Conservation (phyloP, 1,140 invertebrate species). For the Glossosoma conforme region DNA sequence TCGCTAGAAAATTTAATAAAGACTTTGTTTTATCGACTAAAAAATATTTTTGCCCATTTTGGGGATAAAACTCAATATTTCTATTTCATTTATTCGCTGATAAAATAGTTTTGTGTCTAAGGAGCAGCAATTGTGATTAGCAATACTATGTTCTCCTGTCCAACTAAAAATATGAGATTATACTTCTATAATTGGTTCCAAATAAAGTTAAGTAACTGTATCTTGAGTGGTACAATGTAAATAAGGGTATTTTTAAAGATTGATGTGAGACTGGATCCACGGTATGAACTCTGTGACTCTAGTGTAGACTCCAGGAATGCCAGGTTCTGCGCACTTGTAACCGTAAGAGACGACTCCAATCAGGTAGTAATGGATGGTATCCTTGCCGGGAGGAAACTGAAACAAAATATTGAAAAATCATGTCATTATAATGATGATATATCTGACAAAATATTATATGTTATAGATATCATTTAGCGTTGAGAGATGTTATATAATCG, state of each 20-base stretch:
- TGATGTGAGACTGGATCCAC: conserved; percentile 49
- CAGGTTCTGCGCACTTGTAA: conserved; percentile 63
- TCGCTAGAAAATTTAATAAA: too few relatives aligned
- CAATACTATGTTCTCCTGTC: too few relatives aligned
- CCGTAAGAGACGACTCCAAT: conserved; percentile 74
- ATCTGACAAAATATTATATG: neutral
- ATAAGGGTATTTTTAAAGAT: conserved; percentile 12
- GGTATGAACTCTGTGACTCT: conserved; percentile 61
- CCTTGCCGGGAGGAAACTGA: conserved; percentile 12
- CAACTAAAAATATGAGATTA: too few relatives aligned
- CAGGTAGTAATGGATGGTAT: conserved; percentile 34
- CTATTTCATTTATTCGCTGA: too few relatives aligned
- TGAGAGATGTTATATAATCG: neutral
- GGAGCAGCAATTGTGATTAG: too few relatives aligned
- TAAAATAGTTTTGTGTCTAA: too few relatives aligned
- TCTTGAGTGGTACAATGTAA: too few relatives aligned
- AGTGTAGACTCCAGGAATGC: conserved; percentile 75
- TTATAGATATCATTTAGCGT: too few relatives aligned
- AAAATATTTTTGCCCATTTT: too few relatives aligned
- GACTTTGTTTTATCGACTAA: too few relatives aligned
- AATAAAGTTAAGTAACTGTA: neutral
- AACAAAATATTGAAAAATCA: conserved; percentile 2
- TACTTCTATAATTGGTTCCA: neutral
- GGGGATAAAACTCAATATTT: too few relatives aligned
- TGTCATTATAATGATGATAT: neutral